A percentile compares a stretch with the other conserved stretches of the same genome.
Conservation (phyloP, 2,797 vertebrate genomes). For the Silurus lanzhouensis region DNA sequence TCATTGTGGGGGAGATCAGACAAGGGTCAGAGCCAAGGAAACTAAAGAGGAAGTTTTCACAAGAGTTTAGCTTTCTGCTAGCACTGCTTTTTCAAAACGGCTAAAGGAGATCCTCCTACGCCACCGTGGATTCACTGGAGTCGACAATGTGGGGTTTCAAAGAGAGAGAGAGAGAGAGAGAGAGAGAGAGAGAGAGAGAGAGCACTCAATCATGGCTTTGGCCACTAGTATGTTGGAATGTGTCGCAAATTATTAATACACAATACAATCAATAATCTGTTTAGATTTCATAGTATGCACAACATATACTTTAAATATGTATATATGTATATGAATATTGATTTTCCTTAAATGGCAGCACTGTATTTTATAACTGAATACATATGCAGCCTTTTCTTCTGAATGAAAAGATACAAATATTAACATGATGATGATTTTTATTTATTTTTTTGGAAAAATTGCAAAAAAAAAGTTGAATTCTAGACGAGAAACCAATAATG, state of each 20-base stretch:
- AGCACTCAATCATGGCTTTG: slow-evolving; percentile 35
- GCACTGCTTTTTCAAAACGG: slow-evolving; percentile 46
- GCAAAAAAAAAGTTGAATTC: neutral
- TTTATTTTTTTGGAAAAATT: neutral
- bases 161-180: slow-evolving; percentile 41
- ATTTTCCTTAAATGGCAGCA: neutral
- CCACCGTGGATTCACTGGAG: slow-evolving; percentile 55
- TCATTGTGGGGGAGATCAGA: slow-evolving; percentile 74
- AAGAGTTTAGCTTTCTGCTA: slow-evolving; percentile 64
- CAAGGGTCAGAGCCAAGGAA: slow-evolving; percentile 73
- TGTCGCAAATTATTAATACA: slow-evolving; percentile 19
- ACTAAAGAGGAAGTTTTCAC: slow-evolving; percentile 78
- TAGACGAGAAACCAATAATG: too few relatives aligned
- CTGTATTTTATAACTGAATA: neutral
- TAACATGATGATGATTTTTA: neutral
- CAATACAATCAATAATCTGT: neutral
- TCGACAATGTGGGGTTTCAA: slow-evolving; percentile 55
- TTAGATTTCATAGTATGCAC: neutral
- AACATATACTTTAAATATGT: neutral
- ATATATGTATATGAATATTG: neutral
- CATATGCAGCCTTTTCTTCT: neutral
- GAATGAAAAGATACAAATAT: neutral
- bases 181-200: slow-evolving; percentile 5
- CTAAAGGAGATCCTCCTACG: slow-evolving; percentile 46
- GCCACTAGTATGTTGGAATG: neutral